These are phyloP conservation scores for Hymenopus coronatus DNA, from an alignment of 2,888 invertebrate species.

Conservation along the genomic window DNA sequence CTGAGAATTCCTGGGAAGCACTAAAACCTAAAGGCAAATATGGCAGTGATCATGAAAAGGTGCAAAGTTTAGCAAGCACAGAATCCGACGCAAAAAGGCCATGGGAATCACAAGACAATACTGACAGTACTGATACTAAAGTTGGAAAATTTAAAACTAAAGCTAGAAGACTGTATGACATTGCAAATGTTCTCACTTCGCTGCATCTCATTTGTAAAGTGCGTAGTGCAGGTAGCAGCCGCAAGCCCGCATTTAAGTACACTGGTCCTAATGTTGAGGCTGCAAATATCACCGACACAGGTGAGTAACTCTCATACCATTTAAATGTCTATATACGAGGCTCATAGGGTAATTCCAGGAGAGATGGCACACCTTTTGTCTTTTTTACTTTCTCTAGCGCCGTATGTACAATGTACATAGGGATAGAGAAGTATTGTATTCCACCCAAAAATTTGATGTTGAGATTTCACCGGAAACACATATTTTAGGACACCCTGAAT, in stretches of 20 bases:
- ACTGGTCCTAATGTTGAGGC: conserved; percentile 50
- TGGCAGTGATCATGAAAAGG: not conserved
- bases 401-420: no score
- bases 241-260: conserved; percentile 67
- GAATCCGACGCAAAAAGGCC: conserved; percentile 49
- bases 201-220: conserved; percentile 70
- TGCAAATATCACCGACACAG: not conserved
- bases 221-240: conserved; percentile 55
- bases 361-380: no score
- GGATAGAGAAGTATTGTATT: no score
- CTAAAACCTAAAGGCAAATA: not conserved
- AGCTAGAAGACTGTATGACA: conserved; percentile 71
- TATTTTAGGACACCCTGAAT: no score
- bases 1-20: conserved; percentile 38
- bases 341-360: no score
- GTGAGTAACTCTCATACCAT: not conserved
- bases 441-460: no score
- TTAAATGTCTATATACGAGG: not conserved
- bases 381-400: no score
- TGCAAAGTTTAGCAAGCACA: conserved; percentile 40
- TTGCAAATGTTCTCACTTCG: conserved; percentile 73
- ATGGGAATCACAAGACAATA: conserved; percentile 41
- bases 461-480: no score
- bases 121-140: not conserved
- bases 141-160: conserved; percentile 56